Percentiles rank a stretch among this genome's conserved stretches.
phyloP scores from a whole-genome alignment of 2,888 invertebrate species.

The Zygothrica quintamaculata region DNA sequence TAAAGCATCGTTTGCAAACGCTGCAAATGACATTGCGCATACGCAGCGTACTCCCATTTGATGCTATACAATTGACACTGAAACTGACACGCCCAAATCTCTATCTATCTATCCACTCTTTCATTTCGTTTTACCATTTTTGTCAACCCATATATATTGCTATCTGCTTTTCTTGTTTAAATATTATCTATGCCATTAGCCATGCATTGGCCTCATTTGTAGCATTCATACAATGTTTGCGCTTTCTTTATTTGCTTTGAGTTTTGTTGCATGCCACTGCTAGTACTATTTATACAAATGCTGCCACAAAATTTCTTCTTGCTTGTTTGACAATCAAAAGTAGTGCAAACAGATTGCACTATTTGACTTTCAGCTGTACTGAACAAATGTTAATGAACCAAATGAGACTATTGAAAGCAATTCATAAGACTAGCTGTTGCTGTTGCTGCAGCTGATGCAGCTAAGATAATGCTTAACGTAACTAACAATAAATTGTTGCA shows the following conservation, averaged over 20 bases:
- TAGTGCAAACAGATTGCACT: conserved; percentile 14
- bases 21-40: conserved; percentile 70
- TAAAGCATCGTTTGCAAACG: conserved; percentile 52
- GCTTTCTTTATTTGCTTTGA: conserved; percentile 43
- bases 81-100: too few relatives aligned
- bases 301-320: conserved; percentile 31
- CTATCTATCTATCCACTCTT: not conserved
- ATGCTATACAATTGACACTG: too few relatives aligned
- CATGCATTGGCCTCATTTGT: conserved; percentile 17
- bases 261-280: conserved; percentile 21
- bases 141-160: too few relatives aligned
- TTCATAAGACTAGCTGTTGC: not conserved
- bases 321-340: conserved; percentile 12
- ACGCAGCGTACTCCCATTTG: conserved; percentile 59
- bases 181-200: conserved; percentile 33
- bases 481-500: too few relatives aligned
- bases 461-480: too few relatives aligned
- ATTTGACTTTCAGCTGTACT: conserved; percentile 19
- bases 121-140: too few relatives aligned
- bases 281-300: conserved; percentile 43
- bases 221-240: conserved; percentile 34
- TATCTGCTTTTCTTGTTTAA: too few relatives aligned
- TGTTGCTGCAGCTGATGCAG: too few relatives aligned
- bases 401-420: not conserved
- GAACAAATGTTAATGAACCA: conserved; percentile 2